phyloP scores from a whole-genome alignment of 2,888 invertebrate genomes.

The Ophioninae sp. region DNA sequence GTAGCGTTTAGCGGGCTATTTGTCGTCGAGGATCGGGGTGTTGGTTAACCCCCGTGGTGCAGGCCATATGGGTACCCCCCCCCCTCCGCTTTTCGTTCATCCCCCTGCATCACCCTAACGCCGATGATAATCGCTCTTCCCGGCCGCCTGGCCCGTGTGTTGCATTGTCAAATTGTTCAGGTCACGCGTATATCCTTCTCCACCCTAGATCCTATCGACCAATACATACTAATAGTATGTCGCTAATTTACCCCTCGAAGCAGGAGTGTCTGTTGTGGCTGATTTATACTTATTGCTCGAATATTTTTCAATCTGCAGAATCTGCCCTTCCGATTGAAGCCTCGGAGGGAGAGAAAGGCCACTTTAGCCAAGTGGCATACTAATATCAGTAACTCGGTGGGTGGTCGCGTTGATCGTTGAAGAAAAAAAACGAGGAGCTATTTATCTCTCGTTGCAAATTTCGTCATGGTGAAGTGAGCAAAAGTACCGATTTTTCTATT shows the following conservation, averaged over 20 bases:
- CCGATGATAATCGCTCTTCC: conserved; percentile 68
- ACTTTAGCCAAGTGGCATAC: conserved; percentile 17
- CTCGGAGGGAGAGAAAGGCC: neutral
- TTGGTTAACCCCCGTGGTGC: conserved; percentile 73
- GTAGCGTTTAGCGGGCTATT: conserved; percentile 72
- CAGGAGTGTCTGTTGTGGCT: conserved; percentile 34
- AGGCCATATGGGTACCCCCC: conserved; percentile 73
- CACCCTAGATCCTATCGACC: conserved; percentile 17
- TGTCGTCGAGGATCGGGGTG: conserved; percentile 69
- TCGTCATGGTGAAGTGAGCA: no score
- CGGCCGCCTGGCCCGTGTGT: conserved; percentile 64
- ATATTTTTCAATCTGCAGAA: conserved; percentile 59
- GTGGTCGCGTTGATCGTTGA: conserved; percentile 16
- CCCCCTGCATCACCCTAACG: conserved; percentile 19
- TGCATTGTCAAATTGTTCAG: conserved; percentile 40
- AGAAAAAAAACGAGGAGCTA: conserved; percentile 6
- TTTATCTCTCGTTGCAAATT: no score
- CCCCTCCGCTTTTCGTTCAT: conserved; percentile 31
- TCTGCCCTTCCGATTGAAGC: conserved; percentile 6
- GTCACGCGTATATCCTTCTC: conserved; percentile 7
- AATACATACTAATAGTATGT: conserved; percentile 40
- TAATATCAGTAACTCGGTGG: conserved; percentile 21
- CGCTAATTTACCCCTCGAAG: conserved; percentile 58
- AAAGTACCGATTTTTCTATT: no score
- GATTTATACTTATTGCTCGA: conserved; percentile 65